Evolutionary conservation across 1,140 invertebrate genomes (phyloP).

Genomic region (Polyergus mexicanus): DNA sequence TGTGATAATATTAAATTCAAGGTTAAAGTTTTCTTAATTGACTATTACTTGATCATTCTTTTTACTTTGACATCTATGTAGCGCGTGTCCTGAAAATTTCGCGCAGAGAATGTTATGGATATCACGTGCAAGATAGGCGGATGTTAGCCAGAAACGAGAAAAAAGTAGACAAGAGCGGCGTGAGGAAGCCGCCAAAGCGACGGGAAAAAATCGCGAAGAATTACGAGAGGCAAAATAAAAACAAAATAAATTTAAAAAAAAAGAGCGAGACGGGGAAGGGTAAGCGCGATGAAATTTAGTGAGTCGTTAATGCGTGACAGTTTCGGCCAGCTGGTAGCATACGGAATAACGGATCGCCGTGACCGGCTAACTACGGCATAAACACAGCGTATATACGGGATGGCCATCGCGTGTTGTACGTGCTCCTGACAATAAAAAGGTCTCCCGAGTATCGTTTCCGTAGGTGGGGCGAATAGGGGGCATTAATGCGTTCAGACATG

Average conservation of each 20-base stretch:
- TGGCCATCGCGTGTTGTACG: slow-evolving; percentile 27
- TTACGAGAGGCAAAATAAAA: slow-evolving; percentile 68
- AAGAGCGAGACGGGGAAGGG: slow-evolving; percentile 14
- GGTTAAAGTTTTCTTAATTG: neutral
- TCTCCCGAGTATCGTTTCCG: slow-evolving; percentile 25
- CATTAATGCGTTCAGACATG: slow-evolving; percentile 51
- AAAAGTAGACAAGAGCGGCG: neutral
- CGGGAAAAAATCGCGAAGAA: slow-evolving; percentile 46
- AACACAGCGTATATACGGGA: slow-evolving; percentile 8
- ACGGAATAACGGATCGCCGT: slow-evolving; percentile 74
- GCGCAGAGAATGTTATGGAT: neutral
- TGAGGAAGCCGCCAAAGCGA: slow-evolving; percentile 26
- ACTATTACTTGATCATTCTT: neutral
- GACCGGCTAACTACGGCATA: slow-evolving; percentile 45
- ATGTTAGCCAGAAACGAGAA: slow-evolving; percentile 17
- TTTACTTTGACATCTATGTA: neutral
- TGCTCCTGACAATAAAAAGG: slow-evolving; percentile 47
- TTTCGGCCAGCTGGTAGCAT: slow-evolving; percentile 74
- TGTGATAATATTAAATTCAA: neutral
- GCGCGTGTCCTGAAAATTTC: neutral
- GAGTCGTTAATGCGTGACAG: slow-evolving; percentile 77
- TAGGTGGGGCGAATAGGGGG: neutral
- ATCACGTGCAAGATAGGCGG: neutral
- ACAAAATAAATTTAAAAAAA: slow-evolving; percentile 69
- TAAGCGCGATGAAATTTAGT: slow-evolving; percentile 77